Evolutionary conservation across 2,888 invertebrate species (phyloP), one percentile per base, ranked within the genome.

Genomic region (Asteroscopus sphinx): DNA sequence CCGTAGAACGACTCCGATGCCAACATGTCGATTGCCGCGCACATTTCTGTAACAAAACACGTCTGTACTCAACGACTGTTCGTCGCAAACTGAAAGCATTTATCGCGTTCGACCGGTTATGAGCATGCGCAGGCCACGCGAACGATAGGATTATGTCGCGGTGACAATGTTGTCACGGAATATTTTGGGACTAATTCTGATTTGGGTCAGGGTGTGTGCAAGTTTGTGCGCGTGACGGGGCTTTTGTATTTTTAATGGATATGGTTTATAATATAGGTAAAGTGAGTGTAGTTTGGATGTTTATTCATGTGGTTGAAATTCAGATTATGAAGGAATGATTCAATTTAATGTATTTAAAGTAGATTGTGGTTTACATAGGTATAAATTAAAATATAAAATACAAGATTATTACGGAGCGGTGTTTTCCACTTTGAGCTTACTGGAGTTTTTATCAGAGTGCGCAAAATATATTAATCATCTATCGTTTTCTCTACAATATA

Each of bases 1-100:
- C 96, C 96, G 92, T 96, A 96, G 76, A 96, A 97, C 84, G 96
- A 95, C 84, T 96, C 96, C 61, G 96, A 95, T 81, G 96, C 94
- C 92, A 96, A 77, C 93, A 93, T 93, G 74, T 93, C 94, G 78
- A 94, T 92, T 49, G 93, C 93, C 40, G 93, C 93, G 55, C 91
- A 90, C 93, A 94, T 93, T 44, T 77, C 79, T 80, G 82, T 57
- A 80, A 79, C 76, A 79, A 76, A 9, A 68, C 17, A 73, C 61
- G 68, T 59, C 71, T 80, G 76, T 73, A 55, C 60, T 76, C 57
- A 44, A 37, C 59, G 68, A 76, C 73, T 73, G 77, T 62, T 72
- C 37, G 61, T 63, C 70, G 67, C 63, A 79, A 85, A 93, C 93
- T 93, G 89, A 93, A 91, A 90, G 82, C 87, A 71, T 79, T 51